A percentile compares a stretch with the other conserved stretches of the same genome.
Evolutionary conservation across 2,113 vertebrate species (phyloP).

Genomic region (Brachyhypopomus gauderio): DNA sequence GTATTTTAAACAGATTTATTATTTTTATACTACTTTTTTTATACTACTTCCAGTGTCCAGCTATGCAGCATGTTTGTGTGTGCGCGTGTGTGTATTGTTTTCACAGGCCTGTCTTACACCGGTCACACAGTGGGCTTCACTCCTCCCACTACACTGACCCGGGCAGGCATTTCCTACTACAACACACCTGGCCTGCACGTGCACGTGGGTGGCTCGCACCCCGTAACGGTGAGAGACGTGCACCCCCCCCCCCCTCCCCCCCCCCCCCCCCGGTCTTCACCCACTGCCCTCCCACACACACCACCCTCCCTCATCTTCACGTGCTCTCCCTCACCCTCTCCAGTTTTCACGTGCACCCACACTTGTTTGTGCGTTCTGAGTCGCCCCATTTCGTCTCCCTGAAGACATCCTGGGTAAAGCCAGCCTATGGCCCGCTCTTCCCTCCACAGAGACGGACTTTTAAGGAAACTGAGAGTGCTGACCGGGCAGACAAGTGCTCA

Average conservation of each 20-base stretch:
- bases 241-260: neutral
- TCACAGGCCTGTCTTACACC: constrained; percentile 90
- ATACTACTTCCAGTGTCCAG: neutral
- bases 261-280: too few species aligned
- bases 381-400: neutral
- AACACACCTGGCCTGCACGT: constrained; percentile 94
- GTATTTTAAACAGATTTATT: neutral
- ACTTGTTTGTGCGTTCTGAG: neutral
- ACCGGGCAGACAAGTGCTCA: neutral
- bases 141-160: constrained; percentile 92
- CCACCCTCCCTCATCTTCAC: too few species aligned
- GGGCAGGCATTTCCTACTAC: constrained; percentile 97
- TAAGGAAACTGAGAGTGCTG: neutral
- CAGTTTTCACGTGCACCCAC: neutral
- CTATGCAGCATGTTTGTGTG: neutral
- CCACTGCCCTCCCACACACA: too few species aligned
- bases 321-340: too few species aligned
- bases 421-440: neutral
- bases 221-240: constrained; percentile 85
- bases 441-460: neutral
- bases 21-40: too few species aligned
- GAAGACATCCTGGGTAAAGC: neutral
- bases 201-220: constrained; percentile 91
- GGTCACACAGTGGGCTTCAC: constrained; percentile 97
- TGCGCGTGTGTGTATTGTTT: constrained; percentile 36